These are phyloP conservation scores for Meandrina meandrites DNA, from an alignment of 92 coral and sea anemone species.

Conservation along the genomic window DNA sequence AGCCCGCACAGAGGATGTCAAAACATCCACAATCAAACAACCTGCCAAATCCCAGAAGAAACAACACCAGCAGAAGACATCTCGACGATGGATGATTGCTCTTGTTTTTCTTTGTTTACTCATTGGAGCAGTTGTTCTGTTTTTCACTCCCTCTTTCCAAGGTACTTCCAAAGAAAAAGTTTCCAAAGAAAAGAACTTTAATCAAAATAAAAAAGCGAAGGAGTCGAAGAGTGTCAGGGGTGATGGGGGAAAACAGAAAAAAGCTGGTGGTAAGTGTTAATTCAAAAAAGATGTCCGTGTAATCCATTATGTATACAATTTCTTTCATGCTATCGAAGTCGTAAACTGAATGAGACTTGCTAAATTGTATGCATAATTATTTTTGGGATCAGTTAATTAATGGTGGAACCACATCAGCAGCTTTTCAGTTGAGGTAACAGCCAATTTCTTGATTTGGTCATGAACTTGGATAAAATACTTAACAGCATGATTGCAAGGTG, in stretches of 20 bases:
- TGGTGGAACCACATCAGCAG: no score
- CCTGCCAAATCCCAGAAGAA: background rate
- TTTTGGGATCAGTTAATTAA: no score
- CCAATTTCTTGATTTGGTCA: no score
- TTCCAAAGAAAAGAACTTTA: background rate
- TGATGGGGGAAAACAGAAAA: background rate
- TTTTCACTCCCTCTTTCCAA: background rate
- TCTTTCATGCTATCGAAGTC: no score
- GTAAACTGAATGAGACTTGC: no score
- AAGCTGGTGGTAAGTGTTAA: background rate
- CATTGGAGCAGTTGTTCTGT: slow-evolving; percentile 19
- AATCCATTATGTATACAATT: no score
- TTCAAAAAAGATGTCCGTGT: background rate
- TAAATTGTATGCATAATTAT: no score
- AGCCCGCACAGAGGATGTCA: slow-evolving; percentile 14
- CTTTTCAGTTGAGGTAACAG: no score
- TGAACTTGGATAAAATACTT: no score
- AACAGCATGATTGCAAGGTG: no score
- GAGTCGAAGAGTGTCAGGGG: background rate
- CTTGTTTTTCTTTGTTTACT: slow-evolving; percentile 12
- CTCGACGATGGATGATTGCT: slow-evolving; percentile 15
- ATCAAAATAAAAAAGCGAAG: background rate
- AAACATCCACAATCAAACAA: background rate
- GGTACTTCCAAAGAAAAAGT: background rate
- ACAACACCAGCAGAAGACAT: slow-evolving; percentile 22